phyloP scores from a whole-genome alignment of 2,888 invertebrate species.

The Athetis lepigone region DNA sequence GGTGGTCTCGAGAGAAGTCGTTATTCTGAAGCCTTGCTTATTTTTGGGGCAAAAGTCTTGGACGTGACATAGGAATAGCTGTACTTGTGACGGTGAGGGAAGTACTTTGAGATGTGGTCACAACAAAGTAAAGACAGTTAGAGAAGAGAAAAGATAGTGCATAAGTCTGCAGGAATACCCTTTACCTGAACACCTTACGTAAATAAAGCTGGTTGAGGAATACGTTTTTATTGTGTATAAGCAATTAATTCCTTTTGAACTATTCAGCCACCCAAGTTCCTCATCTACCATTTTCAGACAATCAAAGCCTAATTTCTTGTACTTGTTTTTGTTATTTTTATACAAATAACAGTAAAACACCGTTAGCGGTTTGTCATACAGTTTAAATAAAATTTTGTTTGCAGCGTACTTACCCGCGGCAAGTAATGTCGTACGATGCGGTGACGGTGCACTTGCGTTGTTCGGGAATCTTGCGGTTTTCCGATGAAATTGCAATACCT shows the following conservation, averaged over 20 bases:
- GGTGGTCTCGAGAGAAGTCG: constrained; percentile 14
- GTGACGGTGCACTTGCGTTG: constrained; percentile 25
- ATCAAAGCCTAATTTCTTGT: background rate
- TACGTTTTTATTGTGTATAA: background rate
- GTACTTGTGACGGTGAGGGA: background rate
- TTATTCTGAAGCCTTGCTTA: constrained; percentile 1
- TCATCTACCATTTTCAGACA: no score
- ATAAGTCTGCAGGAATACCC: background rate
- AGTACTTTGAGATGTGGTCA: constrained; percentile 1
- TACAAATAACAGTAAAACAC: background rate
- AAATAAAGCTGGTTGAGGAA: no score
- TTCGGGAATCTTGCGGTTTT: constrained; percentile 42
- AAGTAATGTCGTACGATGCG: constrained; percentile 41
- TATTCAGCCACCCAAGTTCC: no score
- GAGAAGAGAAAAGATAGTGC: no score
- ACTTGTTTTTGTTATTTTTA: background rate
- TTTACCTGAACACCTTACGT: background rate
- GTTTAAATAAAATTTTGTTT: constrained; percentile 8
- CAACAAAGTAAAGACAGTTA: constrained; percentile 1
- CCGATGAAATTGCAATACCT: constrained; percentile 21
- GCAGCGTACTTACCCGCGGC: constrained; percentile 4
- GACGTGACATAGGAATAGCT: background rate
- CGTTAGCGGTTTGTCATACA: background rate
- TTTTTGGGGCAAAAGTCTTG: constrained; percentile 5
- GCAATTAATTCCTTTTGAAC: no score